phyloP scores from a whole-genome alignment of 1,140 invertebrate species.

The Proctacanthus coquilletti region DNA sequence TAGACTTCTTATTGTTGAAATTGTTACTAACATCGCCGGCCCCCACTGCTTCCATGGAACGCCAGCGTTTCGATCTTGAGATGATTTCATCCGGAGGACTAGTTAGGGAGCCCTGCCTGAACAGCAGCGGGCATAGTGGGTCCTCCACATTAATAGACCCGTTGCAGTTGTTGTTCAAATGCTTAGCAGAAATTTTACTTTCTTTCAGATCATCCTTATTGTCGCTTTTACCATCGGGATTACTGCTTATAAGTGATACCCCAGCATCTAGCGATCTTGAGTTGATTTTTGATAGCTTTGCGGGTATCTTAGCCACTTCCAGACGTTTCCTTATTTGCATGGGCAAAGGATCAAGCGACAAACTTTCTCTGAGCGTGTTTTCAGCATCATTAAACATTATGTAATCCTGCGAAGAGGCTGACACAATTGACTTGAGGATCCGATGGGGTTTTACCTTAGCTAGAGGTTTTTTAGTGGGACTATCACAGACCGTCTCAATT shows the following conservation, averaged over 20 bases:
- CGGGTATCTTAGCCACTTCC: slow-evolving; percentile 19
- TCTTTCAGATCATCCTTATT: too few relatives aligned
- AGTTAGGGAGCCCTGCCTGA: slow-evolving; percentile 33
- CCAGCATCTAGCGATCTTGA: slow-evolving; percentile 24
- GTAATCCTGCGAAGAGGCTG: slow-evolving; percentile 8
- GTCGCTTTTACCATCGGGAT: slow-evolving; percentile 16
- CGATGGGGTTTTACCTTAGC: slow-evolving; percentile 28
- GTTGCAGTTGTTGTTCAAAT: slow-evolving; percentile 34
- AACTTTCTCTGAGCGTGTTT: slow-evolving; percentile 14
- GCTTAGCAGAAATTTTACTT: too few relatives aligned
- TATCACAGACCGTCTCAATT: slow-evolving; percentile 30
- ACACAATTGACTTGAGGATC: slow-evolving; percentile 17
- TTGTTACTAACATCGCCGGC: slow-evolving; percentile 28
- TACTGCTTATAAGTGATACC: slow-evolving; percentile 23
- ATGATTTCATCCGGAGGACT: slow-evolving; percentile 31
- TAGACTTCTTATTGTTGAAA: slow-evolving; percentile 25
- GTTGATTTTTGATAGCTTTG: slow-evolving; percentile 26
- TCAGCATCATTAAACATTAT: not conserved
- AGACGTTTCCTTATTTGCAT: slow-evolving; percentile 19
- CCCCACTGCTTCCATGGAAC: slow-evolving; percentile 53
- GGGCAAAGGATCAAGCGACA: slow-evolving; percentile 26
- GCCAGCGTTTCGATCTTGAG: slow-evolving; percentile 48
- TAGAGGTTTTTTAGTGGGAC: slow-evolving; percentile 22
- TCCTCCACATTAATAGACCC: slow-evolving; percentile 29
- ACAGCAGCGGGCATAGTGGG: slow-evolving; percentile 38